Evolutionary conservation across 2,113 vertebrate species (phyloP).

Genomic region (Calyptomena viridis): DNA sequence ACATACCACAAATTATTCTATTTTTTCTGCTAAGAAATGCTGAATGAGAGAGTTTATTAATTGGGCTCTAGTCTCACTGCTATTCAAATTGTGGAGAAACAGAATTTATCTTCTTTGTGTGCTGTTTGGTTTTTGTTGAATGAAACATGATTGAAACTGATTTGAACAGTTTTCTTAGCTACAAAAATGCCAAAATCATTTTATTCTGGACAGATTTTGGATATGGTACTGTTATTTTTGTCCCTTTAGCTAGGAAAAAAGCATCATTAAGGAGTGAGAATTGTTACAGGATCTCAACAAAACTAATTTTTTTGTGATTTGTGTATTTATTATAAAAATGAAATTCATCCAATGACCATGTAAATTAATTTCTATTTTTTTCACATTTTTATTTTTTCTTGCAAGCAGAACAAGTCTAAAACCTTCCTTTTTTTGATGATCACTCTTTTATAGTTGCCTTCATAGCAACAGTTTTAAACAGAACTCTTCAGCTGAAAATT

Average conservation of each 20-base stretch:
- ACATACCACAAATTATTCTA: background rate
- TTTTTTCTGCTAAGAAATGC: conserved; percentile 22
- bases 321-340: background rate
- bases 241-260: background rate
- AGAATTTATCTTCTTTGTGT: conserved; percentile 14
- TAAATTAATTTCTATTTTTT: background rate
- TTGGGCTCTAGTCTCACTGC: conserved; percentile 6
- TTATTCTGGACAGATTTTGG: conserved; percentile 27
- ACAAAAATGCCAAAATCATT: conserved; percentile 40
- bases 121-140: conserved; percentile 4
- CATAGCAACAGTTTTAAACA: background rate
- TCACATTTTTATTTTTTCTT: background rate
- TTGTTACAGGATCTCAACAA: background rate
- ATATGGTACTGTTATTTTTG: background rate
- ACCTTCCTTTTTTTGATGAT: background rate
- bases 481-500: background rate
- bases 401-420: background rate
- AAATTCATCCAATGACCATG: background rate
- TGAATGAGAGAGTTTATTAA: conserved; percentile 16
- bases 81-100: conserved; percentile 36
- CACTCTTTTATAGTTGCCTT: background rate
- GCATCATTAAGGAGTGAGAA: conserved; percentile 27
- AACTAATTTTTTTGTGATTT: background rate
- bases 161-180: conserved; percentile 42
- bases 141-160: conserved; percentile 46